These are phyloP conservation scores for Hirtodrosophila duncani DNA, from an alignment of 2,888 invertebrate species.

Conservation along the genomic window DNA sequence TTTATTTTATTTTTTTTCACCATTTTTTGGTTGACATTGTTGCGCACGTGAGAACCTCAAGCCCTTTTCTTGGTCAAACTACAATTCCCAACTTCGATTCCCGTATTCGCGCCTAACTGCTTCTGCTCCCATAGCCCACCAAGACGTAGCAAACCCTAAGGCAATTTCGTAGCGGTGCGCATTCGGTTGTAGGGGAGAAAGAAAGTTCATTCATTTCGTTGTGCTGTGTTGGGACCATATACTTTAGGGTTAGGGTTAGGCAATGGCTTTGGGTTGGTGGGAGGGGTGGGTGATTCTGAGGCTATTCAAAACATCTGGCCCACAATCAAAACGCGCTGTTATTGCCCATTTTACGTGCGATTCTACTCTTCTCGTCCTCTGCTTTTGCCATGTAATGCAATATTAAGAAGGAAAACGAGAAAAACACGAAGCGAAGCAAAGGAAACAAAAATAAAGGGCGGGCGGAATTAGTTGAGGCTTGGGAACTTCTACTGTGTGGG, in stretches of 20 bases:
- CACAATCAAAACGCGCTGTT: constrained; percentile 60
- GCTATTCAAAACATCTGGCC: constrained; percentile 58
- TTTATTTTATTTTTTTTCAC: background rate
- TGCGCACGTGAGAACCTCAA: background rate
- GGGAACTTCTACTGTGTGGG: no score
- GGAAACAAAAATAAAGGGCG: constrained; percentile 2
- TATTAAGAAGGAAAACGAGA: constrained; percentile 8
- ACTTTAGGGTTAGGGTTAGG: constrained; percentile 51
- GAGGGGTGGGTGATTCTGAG: constrained; percentile 28
- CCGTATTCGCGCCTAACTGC: constrained; percentile 7
- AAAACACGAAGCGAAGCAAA: background rate
- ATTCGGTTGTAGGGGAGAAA: constrained; percentile 10
- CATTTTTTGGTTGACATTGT: background rate
- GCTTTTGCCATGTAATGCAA: constrained; percentile 48
- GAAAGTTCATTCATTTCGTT: no score
- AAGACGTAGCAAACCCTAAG: no score
- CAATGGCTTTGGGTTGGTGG: constrained; percentile 18
- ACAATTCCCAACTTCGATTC: background rate
- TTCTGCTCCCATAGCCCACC: constrained; percentile 6
- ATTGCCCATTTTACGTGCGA: constrained; percentile 46
- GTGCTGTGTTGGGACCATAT: constrained; percentile 7
- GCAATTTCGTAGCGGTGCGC: constrained; percentile 51
- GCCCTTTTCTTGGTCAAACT: background rate
- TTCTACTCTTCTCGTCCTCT: constrained; percentile 44
- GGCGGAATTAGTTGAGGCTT: background rate